Base-by-base conservation (phyloP, 2,113 vertebrate species). In the Taurulus bubalis region DNA sequence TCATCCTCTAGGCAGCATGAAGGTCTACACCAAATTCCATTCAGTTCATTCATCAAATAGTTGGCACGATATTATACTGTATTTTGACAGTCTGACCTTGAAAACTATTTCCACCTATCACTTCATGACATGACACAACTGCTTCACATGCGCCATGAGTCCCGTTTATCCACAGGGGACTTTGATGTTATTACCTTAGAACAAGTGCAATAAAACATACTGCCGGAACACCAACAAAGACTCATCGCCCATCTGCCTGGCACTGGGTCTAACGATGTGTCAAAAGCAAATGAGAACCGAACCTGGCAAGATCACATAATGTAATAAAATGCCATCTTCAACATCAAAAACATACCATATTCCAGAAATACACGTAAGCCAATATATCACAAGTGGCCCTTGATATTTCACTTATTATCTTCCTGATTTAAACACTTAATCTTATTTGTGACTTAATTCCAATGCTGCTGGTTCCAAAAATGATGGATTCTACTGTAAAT, bases 401-500 rank as follows among this genome's bases (percentile, higher is more conserved):
- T 34, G 1, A 58, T 58, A 58, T 34, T 20, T 40, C 11, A 36
- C 12, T 40, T 28, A 58, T 1, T 20, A 51, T 18, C 36, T 32
- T n/a, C 69, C 20, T 47, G 11, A 34, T 3, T 71, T 47, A 53
- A 58, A 70, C 9, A 18, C n/a, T 22, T 20, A n/a, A 28, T 28
- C 8, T 42, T 42, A 11, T 36, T 32, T 70, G 22, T 22, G 34
- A 18, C 32, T 80, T 68, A 0, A 28, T 22, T 64, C 12, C 2
- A 26, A n/a, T 42, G 20, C 15, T 1, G 40, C 20, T 59, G 59
- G 40, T 36, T 71, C 24, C n/a, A 28, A 18, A 77, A 38, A 75
- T 71, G 28, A 78, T 71, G 28, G 7, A 53, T 45, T 22, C 28
- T 53, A 64, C 59, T 66, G 69, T 63, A 55, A 64, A 79, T 32